Evolutionary conservation across 2,797 vertebrate species (phyloP).

Genomic region (Anas acuta): DNA sequence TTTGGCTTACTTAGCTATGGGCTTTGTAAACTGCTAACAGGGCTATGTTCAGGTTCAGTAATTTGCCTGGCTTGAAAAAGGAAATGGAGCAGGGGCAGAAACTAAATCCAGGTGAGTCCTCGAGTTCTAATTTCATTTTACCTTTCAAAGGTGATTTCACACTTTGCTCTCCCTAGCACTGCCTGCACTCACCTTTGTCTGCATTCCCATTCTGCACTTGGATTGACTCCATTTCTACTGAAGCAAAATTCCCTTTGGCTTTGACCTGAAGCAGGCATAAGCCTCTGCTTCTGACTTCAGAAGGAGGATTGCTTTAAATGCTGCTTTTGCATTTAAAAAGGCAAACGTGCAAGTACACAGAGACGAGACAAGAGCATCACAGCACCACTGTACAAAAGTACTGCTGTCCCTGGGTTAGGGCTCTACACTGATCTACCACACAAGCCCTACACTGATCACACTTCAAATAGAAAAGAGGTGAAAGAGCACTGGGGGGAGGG

Average conservation of each 20-base stretch:
- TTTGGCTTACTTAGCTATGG: neutral
- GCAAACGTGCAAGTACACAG: neutral
- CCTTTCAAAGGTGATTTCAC: neutral
- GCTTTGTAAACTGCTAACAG: neutral
- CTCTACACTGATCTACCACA: neutral
- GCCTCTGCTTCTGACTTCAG: neutral
- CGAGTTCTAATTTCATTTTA: neutral
- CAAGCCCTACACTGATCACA: neutral
- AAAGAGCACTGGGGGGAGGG: accelerated
- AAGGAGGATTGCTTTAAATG: neutral
- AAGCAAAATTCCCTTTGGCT: conserved; percentile 53
- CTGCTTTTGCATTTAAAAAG: neutral
- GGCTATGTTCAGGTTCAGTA: neutral
- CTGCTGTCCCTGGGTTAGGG: too few relatives aligned
- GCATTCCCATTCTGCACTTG: neutral
- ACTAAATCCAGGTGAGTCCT: neutral
- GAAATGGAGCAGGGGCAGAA: neutral
- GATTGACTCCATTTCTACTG: conserved; percentile 20
- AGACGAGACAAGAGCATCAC: neutral
- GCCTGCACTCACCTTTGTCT: neutral
- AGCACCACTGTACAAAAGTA: neutral
- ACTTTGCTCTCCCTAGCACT: neutral
- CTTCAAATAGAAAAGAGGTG: neutral
- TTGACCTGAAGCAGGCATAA: neutral
- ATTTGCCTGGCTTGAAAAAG: neutral